Percentiles rank a stretch among this genome's conserved stretches.
Evolutionary conservation across 2,113 vertebrate genomes (phyloP).

Genomic region (Cynopterus brachyotis): DNA sequence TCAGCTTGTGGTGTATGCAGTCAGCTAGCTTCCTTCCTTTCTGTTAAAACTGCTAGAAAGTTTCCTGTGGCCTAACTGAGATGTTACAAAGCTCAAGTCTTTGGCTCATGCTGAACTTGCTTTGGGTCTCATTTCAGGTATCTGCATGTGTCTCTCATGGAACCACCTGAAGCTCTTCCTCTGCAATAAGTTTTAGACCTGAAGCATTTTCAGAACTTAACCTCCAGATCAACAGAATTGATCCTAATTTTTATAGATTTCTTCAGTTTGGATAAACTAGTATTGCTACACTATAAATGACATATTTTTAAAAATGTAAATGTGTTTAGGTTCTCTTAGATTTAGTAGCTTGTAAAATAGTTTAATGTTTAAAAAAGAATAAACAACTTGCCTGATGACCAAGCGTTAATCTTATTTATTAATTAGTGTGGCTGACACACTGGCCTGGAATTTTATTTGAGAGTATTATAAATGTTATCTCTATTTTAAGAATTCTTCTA

Average conservation of each 20-base stretch:
- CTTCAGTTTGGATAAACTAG: slow-evolving; percentile 73
- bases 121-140: slow-evolving; percentile 81
- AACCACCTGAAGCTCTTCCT: slow-evolving; percentile 82
- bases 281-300: slow-evolving; percentile 34
- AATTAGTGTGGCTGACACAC: neutral
- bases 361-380: slow-evolving; percentile 78
- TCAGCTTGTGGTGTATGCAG: neutral
- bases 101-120: neutral
- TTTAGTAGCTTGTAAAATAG: slow-evolving; percentile 69
- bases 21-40: neutral
- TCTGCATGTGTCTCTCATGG: slow-evolving; percentile 85
- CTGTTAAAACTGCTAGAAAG: neutral
- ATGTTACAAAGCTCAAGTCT: neutral
- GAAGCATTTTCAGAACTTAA: slow-evolving; percentile 9
- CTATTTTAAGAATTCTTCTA: neutral
- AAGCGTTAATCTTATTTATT: neutral
- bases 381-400: slow-evolving; percentile 76
- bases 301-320: slow-evolving; percentile 61
- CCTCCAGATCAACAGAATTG: slow-evolving; percentile 42
- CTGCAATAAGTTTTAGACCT: slow-evolving; percentile 68
- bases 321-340: slow-evolving; percentile 65
- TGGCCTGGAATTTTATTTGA: neutral
- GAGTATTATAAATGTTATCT: neutral
- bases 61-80: neutral
- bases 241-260: slow-evolving; percentile 46